Conservation (phyloP, 1,140 invertebrate genomes). For the Palaemon carinicauda region DNA sequence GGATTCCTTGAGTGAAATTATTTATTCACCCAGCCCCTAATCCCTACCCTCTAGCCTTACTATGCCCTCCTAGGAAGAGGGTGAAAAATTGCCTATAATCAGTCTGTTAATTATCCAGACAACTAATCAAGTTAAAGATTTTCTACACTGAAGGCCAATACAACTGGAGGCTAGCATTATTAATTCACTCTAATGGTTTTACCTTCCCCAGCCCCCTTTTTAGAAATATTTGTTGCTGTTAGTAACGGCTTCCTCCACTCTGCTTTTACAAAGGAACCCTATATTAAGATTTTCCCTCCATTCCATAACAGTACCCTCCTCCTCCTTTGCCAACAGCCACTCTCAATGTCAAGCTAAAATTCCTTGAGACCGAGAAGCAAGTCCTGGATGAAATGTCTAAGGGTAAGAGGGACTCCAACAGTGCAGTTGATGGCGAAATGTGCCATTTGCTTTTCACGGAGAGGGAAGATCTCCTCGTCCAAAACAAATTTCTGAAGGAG, state of each 20-base stretch:
- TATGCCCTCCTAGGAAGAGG: not conserved
- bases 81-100: no score
- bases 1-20: not conserved
- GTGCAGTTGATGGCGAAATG: conserved; percentile 41
- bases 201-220: not conserved
- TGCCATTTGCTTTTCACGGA: conserved; percentile 39
- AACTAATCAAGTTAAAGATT: no score
- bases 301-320: no score
- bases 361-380: conserved; percentile 50
- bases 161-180: no score
- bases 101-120: no score
- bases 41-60: not conserved
- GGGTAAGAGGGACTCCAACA: conserved; percentile 60
- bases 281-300: not conserved
- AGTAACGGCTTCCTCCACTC: not conserved
- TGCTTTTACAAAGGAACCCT: not conserved
- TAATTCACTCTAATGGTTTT: not conserved
- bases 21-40: not conserved
- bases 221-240: not conserved
- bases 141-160: no score
- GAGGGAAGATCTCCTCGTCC: conserved; percentile 32
- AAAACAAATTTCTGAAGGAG: conserved; percentile 45
- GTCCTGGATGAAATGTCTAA: conserved; percentile 45
- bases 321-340: conserved; percentile 28
- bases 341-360: conserved; percentile 36